A percentile compares a stretch with the other conserved stretches of the same genome.
phyloP scores from a whole-genome alignment of 2,113 vertebrate species.

The Parus major region DNA sequence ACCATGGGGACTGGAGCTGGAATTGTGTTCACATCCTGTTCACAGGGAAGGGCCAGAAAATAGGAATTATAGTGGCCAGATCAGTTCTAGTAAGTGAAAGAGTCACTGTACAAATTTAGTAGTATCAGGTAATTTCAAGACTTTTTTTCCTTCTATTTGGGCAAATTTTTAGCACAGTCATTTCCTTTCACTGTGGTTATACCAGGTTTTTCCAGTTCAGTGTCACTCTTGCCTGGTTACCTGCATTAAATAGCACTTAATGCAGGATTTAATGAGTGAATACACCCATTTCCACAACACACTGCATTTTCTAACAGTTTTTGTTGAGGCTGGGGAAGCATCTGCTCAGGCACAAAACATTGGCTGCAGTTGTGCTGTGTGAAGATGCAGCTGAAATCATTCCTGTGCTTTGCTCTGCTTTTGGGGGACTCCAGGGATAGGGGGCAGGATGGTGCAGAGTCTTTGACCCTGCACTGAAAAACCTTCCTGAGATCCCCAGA shows the following conservation, averaged over 20 bases:
- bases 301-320: background rate
- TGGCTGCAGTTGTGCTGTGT: background rate
- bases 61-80: background rate
- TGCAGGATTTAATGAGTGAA: background rate
- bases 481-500: background rate
- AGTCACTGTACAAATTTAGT: background rate
- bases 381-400: background rate
- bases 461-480: background rate
- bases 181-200: background rate
- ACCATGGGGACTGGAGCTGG: background rate
- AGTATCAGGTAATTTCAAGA: background rate
- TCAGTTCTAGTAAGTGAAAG: background rate
- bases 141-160: background rate
- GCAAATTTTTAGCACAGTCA: background rate
- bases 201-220: background rate
- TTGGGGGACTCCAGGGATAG: background rate
- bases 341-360: background rate
- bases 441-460: background rate
- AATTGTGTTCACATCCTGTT: background rate
- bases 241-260: background rate
- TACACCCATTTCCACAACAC: background rate
- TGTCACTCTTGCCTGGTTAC: background rate
- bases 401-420: background rate
- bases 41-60: background rate
- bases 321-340: background rate